These are phyloP conservation scores for Trinectes maculatus DNA, from an alignment of 2,113 vertebrate genomes.

Conservation along the genomic window DNA sequence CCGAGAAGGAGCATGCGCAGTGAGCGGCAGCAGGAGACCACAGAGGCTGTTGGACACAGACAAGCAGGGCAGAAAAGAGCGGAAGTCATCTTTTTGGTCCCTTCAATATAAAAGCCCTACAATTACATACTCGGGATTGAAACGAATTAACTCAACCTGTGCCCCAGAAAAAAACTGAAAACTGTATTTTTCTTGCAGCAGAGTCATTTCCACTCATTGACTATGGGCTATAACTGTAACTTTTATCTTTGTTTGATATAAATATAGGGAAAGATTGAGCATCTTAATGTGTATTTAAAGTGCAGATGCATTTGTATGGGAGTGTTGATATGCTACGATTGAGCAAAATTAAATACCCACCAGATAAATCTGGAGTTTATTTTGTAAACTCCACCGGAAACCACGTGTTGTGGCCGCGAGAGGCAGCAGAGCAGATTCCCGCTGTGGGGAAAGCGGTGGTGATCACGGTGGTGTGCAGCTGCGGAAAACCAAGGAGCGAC, in stretches of 20 bases:
- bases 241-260: too few species aligned
- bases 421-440: conserved; percentile 57
- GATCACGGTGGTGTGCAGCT: conserved; percentile 68
- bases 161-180: too few species aligned
- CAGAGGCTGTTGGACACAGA: conserved; percentile 36
- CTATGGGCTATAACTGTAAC: too few species aligned
- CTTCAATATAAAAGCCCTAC: conserved; percentile 34
- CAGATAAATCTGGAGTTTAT: too few species aligned
- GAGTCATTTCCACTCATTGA: too few species aligned
- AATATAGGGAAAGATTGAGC: too few species aligned
- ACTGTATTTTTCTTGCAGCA: too few species aligned
- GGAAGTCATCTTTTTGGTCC: conserved; percentile 6
- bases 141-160: not conserved
- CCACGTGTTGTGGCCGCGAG: not conserved
- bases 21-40: conserved; percentile 31
- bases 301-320: too few species aligned
- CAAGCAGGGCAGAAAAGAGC: not conserved
- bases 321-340: too few species aligned
- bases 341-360: too few species aligned
- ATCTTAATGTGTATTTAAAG: too few species aligned
- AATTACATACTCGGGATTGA: not conserved
- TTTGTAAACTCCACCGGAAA: conserved; percentile 57
- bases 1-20: conserved; percentile 83
- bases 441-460: conserved; percentile 62
- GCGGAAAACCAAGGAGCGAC: conserved; percentile 65